Conservation (phyloP, 1,140 invertebrate genomes). For the Leptopilina clavipes region DNA sequence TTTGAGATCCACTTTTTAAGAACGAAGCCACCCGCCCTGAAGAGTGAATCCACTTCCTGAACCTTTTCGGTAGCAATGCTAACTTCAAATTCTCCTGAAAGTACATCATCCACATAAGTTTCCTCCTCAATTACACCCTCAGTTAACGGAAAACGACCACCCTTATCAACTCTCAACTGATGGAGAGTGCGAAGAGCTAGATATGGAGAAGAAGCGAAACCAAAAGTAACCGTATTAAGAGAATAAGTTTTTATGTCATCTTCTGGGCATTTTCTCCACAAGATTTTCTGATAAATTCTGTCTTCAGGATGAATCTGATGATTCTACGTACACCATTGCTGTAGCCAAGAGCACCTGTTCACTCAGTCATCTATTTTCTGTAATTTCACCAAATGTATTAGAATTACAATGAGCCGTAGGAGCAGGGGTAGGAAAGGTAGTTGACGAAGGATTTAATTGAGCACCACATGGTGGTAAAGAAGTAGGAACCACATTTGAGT, state of each 20-base stretch:
- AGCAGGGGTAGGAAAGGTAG: neutral
- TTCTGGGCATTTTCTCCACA: conserved; percentile 49
- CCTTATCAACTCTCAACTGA: conserved; percentile 51
- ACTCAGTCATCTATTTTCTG: neutral
- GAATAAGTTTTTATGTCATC: conserved; percentile 46
- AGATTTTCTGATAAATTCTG: conserved; percentile 50
- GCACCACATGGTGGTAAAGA: neutral
- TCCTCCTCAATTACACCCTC: conserved; percentile 40
- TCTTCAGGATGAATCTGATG: conserved; percentile 22
- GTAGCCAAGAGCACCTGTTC: neutral
- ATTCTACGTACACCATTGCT: neutral
- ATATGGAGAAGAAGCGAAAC: conserved; percentile 44
- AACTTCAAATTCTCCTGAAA: conserved; percentile 45
- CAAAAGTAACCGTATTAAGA: conserved; percentile 61
- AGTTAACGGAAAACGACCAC: conserved; percentile 37
- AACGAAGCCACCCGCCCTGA: conserved; percentile 38
- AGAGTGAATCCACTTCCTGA: conserved; percentile 39
- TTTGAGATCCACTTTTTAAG: conserved; percentile 40
- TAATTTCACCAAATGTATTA: neutral
- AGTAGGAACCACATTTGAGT: neutral
- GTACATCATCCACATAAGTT: conserved; percentile 58
- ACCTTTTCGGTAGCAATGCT: conserved; percentile 22
- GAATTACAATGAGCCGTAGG: neutral
- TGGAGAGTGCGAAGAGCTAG: conserved; percentile 51
- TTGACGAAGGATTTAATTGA: neutral